These are phyloP conservation scores for Camelus dromedarius DNA, from an alignment of 2,113 vertebrate genomes.

Conservation along the genomic window DNA sequence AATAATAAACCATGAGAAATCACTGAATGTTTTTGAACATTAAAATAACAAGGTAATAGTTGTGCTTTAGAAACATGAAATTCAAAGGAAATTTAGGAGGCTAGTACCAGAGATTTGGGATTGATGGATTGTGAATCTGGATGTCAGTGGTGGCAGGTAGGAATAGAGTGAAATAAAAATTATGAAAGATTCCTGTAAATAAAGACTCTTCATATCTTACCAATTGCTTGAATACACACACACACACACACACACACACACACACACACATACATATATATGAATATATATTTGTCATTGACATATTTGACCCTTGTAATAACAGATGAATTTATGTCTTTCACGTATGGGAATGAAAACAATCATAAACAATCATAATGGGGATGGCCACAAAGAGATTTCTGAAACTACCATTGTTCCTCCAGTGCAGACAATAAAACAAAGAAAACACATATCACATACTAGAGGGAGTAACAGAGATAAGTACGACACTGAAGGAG, in stretches of 20 bases:
- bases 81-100: neutral
- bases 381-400: neutral
- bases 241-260: no score
- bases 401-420: neutral
- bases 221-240: neutral
- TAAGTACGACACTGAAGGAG: neutral
- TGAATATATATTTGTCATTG: neutral
- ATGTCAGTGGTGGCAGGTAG: neutral
- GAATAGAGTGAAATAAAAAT: neutral
- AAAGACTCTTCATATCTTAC: neutral
- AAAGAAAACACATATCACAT: neutral
- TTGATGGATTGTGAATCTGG: neutral
- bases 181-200: neutral
- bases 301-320: neutral
- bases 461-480: neutral
- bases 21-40: neutral
- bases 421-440: neutral
- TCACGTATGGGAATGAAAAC: neutral
- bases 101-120: neutral
- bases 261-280: no score
- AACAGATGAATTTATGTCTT: neutral
- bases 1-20: neutral
- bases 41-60: neutral
- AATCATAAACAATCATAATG: neutral
- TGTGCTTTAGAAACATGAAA: neutral